Base-by-base conservation (phyloP, 35 echinoderm and acorn worm species). In the Acanthaster planci region DNA sequence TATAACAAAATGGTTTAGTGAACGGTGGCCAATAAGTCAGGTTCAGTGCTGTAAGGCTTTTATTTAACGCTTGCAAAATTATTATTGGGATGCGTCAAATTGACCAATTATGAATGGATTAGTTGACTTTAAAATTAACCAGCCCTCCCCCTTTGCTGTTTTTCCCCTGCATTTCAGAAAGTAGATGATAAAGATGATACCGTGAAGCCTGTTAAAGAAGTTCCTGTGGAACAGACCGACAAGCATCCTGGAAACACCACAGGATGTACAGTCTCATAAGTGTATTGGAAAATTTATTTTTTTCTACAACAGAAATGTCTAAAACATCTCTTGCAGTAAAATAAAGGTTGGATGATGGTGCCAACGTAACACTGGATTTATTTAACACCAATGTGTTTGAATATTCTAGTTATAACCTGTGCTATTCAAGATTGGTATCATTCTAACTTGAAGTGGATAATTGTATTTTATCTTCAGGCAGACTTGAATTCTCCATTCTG, bases 151-250 rank as follows among this genome's bases (percentile, higher is more conserved):
- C 39, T 26, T 26, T 15, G 30, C 0, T 36, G 15, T 31, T 40
- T 56, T 54, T 47, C n/a, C 8, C n/a, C n/a, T 30, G 64, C 52
- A 29, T 36, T 75, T 75, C 77, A 47, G 64, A 79, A 83, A 81
- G 44, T 40, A 53, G 87, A 90, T 27, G 85, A 97, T 27, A 97
- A 97, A 82, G 91, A 97, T 1, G 95, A 97, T 18, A 16, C 79
- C 0, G 84, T 93, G 18, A 93, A 93, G 54, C 91, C 95, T 26
- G 88, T 97, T 12, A 97, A 97, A 39, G 95, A 97, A 56, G 85
- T 90, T 19, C 91, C 92, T 47, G 87, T 97, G 30, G 76, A 87
- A 50, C 91, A 86, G 12, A 93, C 95, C 1, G 88, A 90, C 42
- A 97, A 97, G 36, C 91, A 93, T 40, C 87, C 91, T 0, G 91